These are phyloP conservation scores for Sycophila sp. DNA, from an alignment of 1,140 invertebrate species.

Conservation along the genomic window DNA sequence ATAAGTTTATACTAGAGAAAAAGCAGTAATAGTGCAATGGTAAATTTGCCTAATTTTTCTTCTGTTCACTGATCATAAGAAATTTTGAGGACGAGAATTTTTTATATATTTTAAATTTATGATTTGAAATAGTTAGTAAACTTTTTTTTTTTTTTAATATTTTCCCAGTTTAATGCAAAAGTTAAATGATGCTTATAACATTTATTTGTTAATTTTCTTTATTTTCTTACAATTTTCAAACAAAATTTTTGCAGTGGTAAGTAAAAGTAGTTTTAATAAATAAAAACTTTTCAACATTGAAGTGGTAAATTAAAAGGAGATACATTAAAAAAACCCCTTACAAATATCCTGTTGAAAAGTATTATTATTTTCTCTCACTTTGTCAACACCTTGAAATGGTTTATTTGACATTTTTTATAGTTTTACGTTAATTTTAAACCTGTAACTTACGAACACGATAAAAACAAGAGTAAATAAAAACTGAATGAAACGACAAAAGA, in stretches of 20 bases:
- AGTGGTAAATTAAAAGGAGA: no score
- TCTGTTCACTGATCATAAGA: conserved; percentile 2
- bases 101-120: conserved; percentile 12
- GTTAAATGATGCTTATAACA: neutral
- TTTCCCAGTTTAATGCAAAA: neutral
- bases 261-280: conserved; percentile 37
- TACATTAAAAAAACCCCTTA: no score
- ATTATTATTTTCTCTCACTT: no score
- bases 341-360: no score
- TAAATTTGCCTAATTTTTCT: conserved; percentile 32
- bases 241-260: conserved; percentile 26
- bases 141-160: conserved; percentile 31
- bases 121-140: neutral
- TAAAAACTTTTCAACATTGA: no score
- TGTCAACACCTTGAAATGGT: no score
- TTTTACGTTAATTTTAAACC: no score
- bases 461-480: no score
- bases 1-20: neutral
- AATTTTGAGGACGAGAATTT: conserved; percentile 19
- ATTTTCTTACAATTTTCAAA: conserved; percentile 37
- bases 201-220: conserved; percentile 1
- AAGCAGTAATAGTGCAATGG: conserved; percentile 7
- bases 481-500: no score
- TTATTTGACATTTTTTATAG: no score
- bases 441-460: no score